Conservation (phyloP, 2,113 vertebrate genomes). For the Baryphthengus martii region DNA sequence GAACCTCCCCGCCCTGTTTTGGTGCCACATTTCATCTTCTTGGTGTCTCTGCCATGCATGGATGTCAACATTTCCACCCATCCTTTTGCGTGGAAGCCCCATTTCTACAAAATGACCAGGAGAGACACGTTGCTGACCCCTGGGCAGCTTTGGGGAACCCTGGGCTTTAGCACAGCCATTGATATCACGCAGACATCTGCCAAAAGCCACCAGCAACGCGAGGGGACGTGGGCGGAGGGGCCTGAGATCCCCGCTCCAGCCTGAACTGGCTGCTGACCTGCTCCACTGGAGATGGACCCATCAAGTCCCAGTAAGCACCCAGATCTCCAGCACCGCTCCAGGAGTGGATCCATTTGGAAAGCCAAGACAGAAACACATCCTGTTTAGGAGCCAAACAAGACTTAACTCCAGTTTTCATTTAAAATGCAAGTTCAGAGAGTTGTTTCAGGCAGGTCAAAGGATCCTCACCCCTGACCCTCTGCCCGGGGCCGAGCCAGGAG, state of each 20-base stretch:
- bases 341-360: neutral
- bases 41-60: neutral
- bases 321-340: neutral
- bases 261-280: too few relatives aligned
- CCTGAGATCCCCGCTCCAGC: neutral
- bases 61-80: neutral
- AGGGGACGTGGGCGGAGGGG: neutral
- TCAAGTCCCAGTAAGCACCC: neutral
- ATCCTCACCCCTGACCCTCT: too few relatives aligned
- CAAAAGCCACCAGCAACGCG: neutral
- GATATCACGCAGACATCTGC: neutral
- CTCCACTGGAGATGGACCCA: neutral
- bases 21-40: neutral
- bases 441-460: neutral
- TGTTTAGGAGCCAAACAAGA: neutral
- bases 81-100: neutral
- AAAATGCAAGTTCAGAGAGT: neutral
- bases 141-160: neutral
- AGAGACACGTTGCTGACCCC: rapidly evolving
- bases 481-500: neutral
- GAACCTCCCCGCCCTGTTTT: neutral
- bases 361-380: neutral
- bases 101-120: neutral
- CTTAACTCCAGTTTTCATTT: neutral
- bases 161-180: neutral